Conservation (phyloP, 2,113 vertebrate genomes). For the Anser brachyrhynchus region DNA sequence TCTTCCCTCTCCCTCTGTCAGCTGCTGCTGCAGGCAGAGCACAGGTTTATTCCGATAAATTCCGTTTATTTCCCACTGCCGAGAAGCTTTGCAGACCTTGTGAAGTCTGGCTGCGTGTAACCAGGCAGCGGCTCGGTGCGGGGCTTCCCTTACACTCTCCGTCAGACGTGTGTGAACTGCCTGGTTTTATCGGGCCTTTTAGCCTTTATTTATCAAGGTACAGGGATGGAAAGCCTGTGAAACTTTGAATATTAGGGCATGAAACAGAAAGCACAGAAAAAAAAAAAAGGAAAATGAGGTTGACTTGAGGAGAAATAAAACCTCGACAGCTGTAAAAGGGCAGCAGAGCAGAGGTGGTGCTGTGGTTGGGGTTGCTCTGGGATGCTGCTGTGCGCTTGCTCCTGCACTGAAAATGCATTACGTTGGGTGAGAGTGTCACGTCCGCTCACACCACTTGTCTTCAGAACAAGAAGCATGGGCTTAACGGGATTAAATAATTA, state of each 20-base stretch:
- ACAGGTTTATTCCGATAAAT: neutral
- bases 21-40: neutral
- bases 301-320: neutral
- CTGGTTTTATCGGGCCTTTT: neutral
- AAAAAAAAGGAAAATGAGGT: neutral
- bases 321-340: neutral
- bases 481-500: neutral
- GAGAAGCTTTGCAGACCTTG: fast-evolving
- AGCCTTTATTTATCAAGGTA: neutral
- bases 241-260: fast-evolving
- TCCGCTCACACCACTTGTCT: neutral
- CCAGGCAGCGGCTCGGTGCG: neutral
- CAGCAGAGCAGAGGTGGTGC: neutral
- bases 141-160: neutral
- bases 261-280: neutral
- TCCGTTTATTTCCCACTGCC: neutral
- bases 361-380: neutral
- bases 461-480: neutral
- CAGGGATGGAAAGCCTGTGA: neutral
- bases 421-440: neutral
- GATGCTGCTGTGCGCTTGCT: neutral
- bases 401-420: neutral
- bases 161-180: fast-evolving
- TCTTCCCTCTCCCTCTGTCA: neutral
- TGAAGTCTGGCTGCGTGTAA: neutral